Evolutionary conservation across 1,140 invertebrate species (phyloP).

Genomic region (Halesus radiatus): DNA sequence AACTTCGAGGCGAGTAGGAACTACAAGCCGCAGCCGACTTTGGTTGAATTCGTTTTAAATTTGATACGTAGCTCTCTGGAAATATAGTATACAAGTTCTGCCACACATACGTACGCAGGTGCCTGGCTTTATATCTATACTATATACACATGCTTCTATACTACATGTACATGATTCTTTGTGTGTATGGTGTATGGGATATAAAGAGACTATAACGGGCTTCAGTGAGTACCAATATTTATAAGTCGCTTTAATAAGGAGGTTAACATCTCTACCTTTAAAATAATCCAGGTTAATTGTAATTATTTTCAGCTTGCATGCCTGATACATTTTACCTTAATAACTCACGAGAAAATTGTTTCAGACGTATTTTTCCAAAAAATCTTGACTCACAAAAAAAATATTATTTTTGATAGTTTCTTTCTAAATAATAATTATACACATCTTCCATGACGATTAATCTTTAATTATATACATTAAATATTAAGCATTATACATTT

Average conservation of each 20-base stretch:
- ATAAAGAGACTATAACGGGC: slow-evolving; percentile 12
- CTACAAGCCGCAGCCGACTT: slow-evolving; percentile 9
- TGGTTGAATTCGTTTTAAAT: slow-evolving; percentile 22
- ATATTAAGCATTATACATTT: background rate
- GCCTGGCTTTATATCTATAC: background rate
- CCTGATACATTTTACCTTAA: too few species aligned
- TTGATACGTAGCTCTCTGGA: slow-evolving; percentile 24
- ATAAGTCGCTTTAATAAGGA: background rate
- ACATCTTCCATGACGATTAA: too few species aligned
- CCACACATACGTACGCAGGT: background rate
- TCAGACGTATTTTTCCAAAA: too few species aligned
- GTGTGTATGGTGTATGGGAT: background rate
- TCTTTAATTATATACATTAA: too few species aligned
- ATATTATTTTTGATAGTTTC: too few species aligned
- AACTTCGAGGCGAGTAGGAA: too few species aligned
- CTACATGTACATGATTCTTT: background rate
- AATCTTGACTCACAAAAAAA: too few species aligned
- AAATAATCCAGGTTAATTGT: background rate
- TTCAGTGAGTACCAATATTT: background rate
- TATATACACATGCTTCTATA: background rate
- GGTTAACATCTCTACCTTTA: background rate
- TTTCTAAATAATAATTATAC: too few species aligned
- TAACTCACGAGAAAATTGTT: too few species aligned
- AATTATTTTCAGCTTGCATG: too few species aligned
- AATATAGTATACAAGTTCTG: background rate